phyloP scores from a whole-genome alignment of 2,888 invertebrate genomes.

The Prosopocoilus inquinatus region DNA sequence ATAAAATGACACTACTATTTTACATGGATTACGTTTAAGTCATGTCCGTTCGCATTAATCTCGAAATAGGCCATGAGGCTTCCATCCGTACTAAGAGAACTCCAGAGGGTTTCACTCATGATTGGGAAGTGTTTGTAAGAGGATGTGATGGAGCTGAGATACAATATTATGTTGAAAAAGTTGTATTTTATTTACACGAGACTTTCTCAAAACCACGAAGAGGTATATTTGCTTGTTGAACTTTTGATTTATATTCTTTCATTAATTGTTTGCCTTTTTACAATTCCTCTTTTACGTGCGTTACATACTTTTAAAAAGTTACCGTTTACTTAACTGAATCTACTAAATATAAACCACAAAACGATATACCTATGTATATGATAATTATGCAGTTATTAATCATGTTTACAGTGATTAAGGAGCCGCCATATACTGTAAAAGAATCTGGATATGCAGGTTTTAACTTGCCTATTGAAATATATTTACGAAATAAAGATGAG shows the following conservation, averaged over 20 bases:
- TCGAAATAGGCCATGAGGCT: conserved; percentile 93
- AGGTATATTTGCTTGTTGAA: conserved; percentile 57
- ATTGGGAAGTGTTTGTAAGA: conserved; percentile 94
- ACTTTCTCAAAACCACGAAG: conserved; percentile 90
- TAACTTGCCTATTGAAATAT: conserved; percentile 83
- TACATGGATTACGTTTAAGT: conserved; percentile 32
- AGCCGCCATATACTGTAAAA: conserved; percentile 85
- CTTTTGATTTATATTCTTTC: not conserved
- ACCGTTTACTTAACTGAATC: not conserved
- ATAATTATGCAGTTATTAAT: conserved; percentile 39
- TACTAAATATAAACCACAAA: conserved; percentile 3
- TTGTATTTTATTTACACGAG: conserved; percentile 86
- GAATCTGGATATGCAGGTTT: conserved; percentile 98
- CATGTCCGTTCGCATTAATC: conserved; percentile 74
- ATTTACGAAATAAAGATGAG: conserved; percentile 84
- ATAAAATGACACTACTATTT: conserved; percentile 5
- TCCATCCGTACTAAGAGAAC: conserved; percentile 77
- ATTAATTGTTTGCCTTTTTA: no score
- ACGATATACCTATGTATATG: conserved; percentile 3
- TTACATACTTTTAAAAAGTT: not conserved
- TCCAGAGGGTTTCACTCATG: conserved; percentile 91
- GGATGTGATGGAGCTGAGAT: conserved; percentile 86
- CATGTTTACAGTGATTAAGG: conserved; percentile 73
- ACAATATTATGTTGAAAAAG: conserved; percentile 88
- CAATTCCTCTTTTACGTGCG: no score